Conservation (phyloP, 2,797 vertebrate species). For the Molossus molossus region DNA sequence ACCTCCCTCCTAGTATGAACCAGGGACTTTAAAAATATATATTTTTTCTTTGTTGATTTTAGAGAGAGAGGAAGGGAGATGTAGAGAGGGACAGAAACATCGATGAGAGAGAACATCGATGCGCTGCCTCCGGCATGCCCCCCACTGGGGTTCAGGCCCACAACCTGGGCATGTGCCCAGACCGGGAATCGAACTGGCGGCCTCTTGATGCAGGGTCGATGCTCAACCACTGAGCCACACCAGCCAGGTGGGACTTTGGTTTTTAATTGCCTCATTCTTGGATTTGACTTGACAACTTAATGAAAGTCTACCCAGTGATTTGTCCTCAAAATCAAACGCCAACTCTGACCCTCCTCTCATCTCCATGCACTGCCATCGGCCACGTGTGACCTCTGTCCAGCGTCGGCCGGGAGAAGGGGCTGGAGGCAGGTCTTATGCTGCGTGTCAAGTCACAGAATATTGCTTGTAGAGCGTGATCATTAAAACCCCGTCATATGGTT, state of each 20-base stretch:
- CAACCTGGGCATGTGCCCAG: no score
- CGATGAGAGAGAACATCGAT: no score
- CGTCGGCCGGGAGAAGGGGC: background rate
- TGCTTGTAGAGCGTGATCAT: background rate
- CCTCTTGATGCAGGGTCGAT: no score
- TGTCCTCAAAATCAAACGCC: background rate
- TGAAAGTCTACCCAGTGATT: background rate
- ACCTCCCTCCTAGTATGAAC: background rate
- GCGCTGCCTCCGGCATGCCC: no score
- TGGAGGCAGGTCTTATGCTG: background rate
- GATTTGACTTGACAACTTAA: constrained; percentile 30
- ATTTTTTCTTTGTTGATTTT: no score
- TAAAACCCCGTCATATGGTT: constrained; percentile 27
- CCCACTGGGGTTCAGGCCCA: no score
- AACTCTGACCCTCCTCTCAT: background rate
- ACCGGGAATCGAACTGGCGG: no score
- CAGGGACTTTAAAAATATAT: background rate
- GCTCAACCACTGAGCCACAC: no score
- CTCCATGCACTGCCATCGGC: background rate
- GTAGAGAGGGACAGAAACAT: no score
- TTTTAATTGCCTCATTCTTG: constrained; percentile 32
- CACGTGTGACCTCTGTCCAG: background rate
- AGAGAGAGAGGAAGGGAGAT: no score
- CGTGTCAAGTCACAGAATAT: background rate
- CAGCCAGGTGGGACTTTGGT: background rate